These are phyloP conservation scores for Holothuria leucospilota DNA, from an alignment of 53 echinoderm and acorn worm species.

Conservation along the genomic window DNA sequence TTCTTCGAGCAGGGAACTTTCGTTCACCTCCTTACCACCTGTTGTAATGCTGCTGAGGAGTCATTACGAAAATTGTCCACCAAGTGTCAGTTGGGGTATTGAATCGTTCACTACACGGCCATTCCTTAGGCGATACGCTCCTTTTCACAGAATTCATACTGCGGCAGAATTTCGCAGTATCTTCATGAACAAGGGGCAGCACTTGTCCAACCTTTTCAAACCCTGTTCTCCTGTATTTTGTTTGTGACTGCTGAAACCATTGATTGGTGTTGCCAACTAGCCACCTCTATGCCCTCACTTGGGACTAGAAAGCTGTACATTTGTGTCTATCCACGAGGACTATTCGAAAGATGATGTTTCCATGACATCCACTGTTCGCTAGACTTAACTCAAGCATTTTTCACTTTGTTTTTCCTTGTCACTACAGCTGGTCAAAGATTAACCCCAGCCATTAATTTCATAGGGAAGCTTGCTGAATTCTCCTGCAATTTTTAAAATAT, in stretches of 20 bases:
- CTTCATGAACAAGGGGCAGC: neutral
- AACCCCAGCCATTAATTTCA: neutral
- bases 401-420: neutral
- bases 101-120: neutral
- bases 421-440: constrained; percentile 2
- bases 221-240: neutral
- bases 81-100: neutral
- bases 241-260: neutral
- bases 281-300: too few relatives aligned
- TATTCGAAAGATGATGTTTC: constrained; percentile 19
- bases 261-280: too few relatives aligned
- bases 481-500: neutral
- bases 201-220: neutral
- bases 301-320: too few relatives aligned
- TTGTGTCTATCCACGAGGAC: constrained; percentile 10
- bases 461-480: constrained; percentile 2
- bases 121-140: neutral
- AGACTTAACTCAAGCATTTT: neutral
- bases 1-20: constrained; percentile 13
- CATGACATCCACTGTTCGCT: constrained; percentile 35
- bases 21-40: neutral
- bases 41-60: neutral
- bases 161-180: neutral
- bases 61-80: constrained; percentile 15
- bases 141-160: too few relatives aligned